Conservation (phyloP, 2,797 vertebrate species). For the Sitta carolinensis region DNA sequence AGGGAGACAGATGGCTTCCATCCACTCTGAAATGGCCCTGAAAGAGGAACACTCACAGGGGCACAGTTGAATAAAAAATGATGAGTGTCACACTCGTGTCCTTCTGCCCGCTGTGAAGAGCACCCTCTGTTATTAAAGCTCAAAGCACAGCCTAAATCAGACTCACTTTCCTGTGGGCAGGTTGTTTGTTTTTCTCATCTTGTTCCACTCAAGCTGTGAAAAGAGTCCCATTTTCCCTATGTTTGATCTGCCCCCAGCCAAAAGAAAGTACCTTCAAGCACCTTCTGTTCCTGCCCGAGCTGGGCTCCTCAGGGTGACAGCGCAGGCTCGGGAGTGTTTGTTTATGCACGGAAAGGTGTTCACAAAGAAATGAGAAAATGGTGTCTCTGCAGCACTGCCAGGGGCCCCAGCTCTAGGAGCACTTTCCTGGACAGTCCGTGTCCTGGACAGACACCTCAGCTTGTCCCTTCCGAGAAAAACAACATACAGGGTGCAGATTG, state of each 20-base stretch:
- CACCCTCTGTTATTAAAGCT: background rate
- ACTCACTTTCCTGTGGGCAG: background rate
- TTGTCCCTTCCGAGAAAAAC: background rate
- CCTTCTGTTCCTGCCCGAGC: background rate
- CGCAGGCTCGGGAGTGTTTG: background rate
- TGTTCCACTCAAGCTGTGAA: background rate
- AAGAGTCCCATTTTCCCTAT: background rate
- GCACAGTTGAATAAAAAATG: background rate
- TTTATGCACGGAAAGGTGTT: background rate
- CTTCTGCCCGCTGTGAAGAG: background rate
- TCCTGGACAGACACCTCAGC: background rate
- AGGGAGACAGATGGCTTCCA: background rate
- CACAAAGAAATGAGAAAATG: background rate
- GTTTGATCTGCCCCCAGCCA: background rate
- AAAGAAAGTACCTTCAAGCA: background rate
- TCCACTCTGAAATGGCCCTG: background rate
- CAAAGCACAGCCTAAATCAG: background rate
- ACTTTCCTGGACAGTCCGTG: accelerated
- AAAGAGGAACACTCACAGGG: background rate
- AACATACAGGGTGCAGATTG: background rate
- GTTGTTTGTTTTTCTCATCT: constrained; percentile 50
- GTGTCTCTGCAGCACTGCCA: accelerated
- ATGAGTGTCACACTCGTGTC: accelerated
- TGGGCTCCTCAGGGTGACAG: background rate
- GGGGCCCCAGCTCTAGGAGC: background rate